phyloP scores from a whole-genome alignment of 2,797 vertebrate genomes.

The Momotus momota region DNA sequence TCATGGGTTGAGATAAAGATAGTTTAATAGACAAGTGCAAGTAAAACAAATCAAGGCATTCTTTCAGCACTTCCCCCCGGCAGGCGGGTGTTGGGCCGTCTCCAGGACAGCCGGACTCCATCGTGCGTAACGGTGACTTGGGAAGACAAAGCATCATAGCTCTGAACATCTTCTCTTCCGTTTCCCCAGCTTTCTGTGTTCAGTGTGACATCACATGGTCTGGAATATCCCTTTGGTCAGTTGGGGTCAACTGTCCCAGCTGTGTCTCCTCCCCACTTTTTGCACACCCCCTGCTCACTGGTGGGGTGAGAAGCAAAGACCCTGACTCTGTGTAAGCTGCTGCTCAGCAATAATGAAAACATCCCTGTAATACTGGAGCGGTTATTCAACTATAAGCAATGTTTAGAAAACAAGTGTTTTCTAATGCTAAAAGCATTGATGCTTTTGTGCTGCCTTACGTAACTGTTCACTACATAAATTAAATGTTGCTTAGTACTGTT shows the following conservation, averaged over 20 bases:
- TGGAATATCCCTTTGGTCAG: neutral
- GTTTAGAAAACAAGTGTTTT: neutral
- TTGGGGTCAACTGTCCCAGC: neutral
- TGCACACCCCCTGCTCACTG: fast-evolving
- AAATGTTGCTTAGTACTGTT: neutral
- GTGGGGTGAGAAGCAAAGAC: neutral
- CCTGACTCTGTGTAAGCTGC: neutral
- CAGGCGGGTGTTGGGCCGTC: neutral
- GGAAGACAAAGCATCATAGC: neutral
- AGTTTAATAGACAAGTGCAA: neutral
- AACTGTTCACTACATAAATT: neutral
- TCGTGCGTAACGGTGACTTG: fast-evolving
- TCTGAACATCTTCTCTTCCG: neutral
- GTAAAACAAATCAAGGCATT: neutral
- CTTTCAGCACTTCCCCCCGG: fast-evolving
- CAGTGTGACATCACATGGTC: too few relatives aligned
- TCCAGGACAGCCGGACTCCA: neutral
- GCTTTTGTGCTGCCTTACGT: neutral
- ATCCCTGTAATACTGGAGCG: neutral
- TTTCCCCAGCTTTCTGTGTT: too few relatives aligned
- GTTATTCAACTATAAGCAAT: neutral
- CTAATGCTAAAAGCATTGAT: neutral
- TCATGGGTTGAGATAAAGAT: neutral
- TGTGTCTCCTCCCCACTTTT: neutral
- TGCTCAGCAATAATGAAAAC: neutral